phyloP scores from a whole-genome alignment of 2,113 vertebrate genomes.

The Tetrao urogallus region DNA sequence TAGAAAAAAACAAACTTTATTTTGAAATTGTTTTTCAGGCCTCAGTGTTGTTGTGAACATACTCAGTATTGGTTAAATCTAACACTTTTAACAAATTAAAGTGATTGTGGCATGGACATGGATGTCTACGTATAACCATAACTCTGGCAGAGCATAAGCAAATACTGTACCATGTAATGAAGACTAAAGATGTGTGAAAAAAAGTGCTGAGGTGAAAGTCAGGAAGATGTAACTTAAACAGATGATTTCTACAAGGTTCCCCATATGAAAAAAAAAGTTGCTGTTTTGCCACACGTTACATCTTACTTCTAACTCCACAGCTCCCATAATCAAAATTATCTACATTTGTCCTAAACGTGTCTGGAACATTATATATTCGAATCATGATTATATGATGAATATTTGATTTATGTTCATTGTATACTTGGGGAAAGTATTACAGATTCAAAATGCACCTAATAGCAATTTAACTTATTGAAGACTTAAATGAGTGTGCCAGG shows the following conservation, averaged over 20 bases:
- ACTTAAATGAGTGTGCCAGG: conserved; percentile 11
- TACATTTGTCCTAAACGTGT: not conserved
- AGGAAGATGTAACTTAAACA: not conserved
- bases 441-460: not conserved
- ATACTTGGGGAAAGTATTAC: conserved; percentile 23
- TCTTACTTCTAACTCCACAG: not conserved
- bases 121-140: not conserved
- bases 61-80: not conserved
- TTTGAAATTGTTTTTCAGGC: not conserved
- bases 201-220: not conserved
- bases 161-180: not conserved
- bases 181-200: not conserved
- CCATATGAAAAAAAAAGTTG: not conserved
- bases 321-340: not conserved
- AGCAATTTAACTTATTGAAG: conserved; percentile 20
- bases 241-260: not conserved
- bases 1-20: not conserved
- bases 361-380: not conserved
- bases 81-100: not conserved
- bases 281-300: not conserved
- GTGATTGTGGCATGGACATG: too few relatives aligned
- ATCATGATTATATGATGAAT: not conserved
- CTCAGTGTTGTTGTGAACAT: not conserved
- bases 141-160: not conserved
- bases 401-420: conserved; percentile 37